Base-by-base conservation (phyloP, 2,888 invertebrate species). In the Leucophora obtusa region DNA sequence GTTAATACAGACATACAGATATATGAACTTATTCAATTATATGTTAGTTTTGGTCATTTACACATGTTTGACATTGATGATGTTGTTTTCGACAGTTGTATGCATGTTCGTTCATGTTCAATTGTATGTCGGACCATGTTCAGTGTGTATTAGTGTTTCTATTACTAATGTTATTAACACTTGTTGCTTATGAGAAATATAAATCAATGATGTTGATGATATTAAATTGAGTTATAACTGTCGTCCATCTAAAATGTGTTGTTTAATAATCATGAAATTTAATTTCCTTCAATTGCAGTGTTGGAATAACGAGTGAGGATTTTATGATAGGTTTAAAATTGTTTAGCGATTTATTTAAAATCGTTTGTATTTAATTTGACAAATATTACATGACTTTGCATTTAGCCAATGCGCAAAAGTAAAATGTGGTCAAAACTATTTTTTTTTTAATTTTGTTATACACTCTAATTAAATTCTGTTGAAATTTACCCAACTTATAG, bases 211-310 rank as follows among this genome's bases (percentile, higher is more conserved):
- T 24, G 78, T 63, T 81, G 72, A 76, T 74, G 77, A 18, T 60
- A 70, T 77, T 69, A 69, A 77, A 81, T 81, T 81, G 73, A 81
- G 76, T 81, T 77, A 81, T 81, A 81, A 73, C 73, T 81, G 77
- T 70, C 69, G 73, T 77, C 65, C 70, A 62, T 73, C 38, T 62
- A 59, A 38, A 81, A 73, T 70, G 73, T 3, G 60, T 68, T 83
- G 82, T 83, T 84, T 82, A 83, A 85, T 77, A 84, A 85, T 84
- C 85, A 83, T 86, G 85, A 87, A 87, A 87, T 86, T 84, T 84
- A 82, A 87, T 86, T 87, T 87, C 87, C 87, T 84, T 53, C 21
- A 6, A 38, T 11, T 11, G 38, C 38, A 38, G 1, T 11, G 11
- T 11, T 38, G 2, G 7, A 38, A 38, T 28, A 28, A 38, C 10